Conservation (phyloP, 2,888 invertebrate species). For the Alitta virens region DNA sequence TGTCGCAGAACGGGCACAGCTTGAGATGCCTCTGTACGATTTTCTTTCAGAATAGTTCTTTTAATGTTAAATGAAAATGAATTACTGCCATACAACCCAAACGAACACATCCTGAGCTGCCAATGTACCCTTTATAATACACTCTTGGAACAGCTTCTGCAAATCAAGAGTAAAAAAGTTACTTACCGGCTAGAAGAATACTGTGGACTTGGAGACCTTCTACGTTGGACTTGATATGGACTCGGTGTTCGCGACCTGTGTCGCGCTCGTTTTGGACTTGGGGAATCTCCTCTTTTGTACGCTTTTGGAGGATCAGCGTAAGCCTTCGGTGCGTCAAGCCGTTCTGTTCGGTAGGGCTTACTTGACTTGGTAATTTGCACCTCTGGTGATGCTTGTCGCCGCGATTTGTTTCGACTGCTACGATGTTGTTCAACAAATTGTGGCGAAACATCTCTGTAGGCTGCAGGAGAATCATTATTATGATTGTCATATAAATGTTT, state of each 20-base stretch:
- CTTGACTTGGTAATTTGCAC: neutral
- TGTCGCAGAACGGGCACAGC: too few species aligned
- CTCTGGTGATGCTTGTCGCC: neutral
- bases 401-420: neutral
- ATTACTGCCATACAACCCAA: too few species aligned
- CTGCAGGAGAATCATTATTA: neutral
- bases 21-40: too few species aligned
- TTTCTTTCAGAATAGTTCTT: too few species aligned
- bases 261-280: slow-evolving; percentile 13
- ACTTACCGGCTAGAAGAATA: neutral
- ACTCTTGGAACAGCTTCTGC: too few species aligned
- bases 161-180: too few species aligned
- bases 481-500: neutral
- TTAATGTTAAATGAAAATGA: too few species aligned
- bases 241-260: slow-evolving; percentile 13
- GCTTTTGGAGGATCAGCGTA: slow-evolving; percentile 13
- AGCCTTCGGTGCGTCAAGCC: slow-evolving; percentile 7
- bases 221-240: slow-evolving; percentile 1
- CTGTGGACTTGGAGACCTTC: slow-evolving; percentile 1
- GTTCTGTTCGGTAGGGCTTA: too few species aligned
- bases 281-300: slow-evolving; percentile 5
- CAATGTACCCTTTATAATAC: too few species aligned
- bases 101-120: too few species aligned
- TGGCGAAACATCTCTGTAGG: neutral
- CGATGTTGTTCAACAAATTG: neutral